phyloP scores from a whole-genome alignment of 2,113 vertebrate genomes.

The cattle (Bos taurus) region ARS-UCD2.0 NC_037345.1:46645001-46645500 shows the following conservation, averaged over 20 bases:
- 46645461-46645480: background rate
- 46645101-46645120: background rate
- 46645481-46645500: constrained; percentile 13
- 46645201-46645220: background rate
- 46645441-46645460: background rate
- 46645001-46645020: background rate
- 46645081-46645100: background rate
- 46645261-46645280: background rate
- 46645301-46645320: background rate
- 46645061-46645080: background rate
- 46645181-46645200: background rate
- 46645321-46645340: background rate
- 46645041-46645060: background rate
- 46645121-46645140: background rate
- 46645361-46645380: background rate
- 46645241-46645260: background rate
- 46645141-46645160: background rate
- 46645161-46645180: background rate
- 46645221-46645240: background rate
- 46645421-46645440: background rate
- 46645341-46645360: background rate
- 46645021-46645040: background rate
- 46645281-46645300: background rate
- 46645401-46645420: background rate
- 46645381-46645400: background rate